Evolutionary conservation across 2,113 vertebrate species (phyloP).

Genomic region (Accipiter virgatus): DNA sequence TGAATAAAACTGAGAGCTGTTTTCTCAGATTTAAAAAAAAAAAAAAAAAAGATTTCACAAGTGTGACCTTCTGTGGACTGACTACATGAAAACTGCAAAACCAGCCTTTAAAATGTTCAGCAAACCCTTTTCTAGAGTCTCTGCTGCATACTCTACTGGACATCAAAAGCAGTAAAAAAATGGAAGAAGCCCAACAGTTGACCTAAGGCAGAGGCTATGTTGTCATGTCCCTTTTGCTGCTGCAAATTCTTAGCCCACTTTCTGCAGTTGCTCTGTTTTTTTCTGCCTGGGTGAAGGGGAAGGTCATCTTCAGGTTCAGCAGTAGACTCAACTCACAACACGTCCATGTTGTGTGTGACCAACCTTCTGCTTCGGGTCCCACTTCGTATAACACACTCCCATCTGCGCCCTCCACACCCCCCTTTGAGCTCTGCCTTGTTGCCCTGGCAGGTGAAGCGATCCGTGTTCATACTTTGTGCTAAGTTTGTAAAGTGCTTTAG

Average conservation of each 20-base stretch:
- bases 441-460: background rate
- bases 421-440: background rate
- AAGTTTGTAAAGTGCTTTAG: background rate
- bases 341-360: background rate
- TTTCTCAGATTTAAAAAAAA: background rate
- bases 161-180: too few relatives aligned
- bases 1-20: background rate
- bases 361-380: background rate
- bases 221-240: background rate
- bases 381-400: rapidly evolving
- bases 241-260: background rate
- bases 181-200: background rate
- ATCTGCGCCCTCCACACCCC: rapidly evolving
- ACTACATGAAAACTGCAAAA: background rate
- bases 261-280: rapidly evolving
- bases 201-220: background rate
- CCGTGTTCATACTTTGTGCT: background rate
- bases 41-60: background rate
- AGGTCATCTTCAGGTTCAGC: background rate
- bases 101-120: background rate
- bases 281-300: background rate
- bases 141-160: background rate
- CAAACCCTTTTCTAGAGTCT: background rate
- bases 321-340: background rate
- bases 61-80: background rate